Percentiles rank a stretch among this genome's conserved stretches.
phyloP scores from a whole-genome alignment of 2,888 invertebrate species.

The Euplexia lucipara region DNA sequence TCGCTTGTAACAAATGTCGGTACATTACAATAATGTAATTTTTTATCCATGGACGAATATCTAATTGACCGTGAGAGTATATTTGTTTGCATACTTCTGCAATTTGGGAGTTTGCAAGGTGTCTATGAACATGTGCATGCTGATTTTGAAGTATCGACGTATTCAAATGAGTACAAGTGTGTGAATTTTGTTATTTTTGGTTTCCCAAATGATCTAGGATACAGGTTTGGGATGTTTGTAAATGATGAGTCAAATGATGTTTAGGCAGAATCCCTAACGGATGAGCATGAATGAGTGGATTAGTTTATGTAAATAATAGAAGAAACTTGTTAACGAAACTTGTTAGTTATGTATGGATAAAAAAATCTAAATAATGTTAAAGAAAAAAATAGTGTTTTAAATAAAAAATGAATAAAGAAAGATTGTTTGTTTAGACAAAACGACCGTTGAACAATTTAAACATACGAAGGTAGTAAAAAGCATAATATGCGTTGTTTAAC shows the following conservation, averaged over 20 bases:
- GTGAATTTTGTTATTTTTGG: constrained; percentile 74
- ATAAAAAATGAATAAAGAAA: not conserved
- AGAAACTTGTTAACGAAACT: constrained; percentile 42
- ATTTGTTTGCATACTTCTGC: constrained; percentile 68
- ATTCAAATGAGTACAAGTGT: constrained; percentile 83
- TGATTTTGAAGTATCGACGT: constrained; percentile 76
- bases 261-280: constrained; percentile 60
- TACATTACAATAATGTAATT: constrained; percentile 78
- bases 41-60: constrained; percentile 75
- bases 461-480: not conserved
- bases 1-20: constrained; percentile 82
- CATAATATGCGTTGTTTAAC: not conserved
- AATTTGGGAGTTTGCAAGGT: constrained; percentile 62
- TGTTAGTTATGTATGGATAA: constrained; percentile 27
- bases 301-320: constrained; percentile 51
- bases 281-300: constrained; percentile 58
- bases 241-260: constrained; percentile 46
- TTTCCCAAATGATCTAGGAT: constrained; percentile 75
- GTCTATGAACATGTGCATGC: constrained; percentile 69
- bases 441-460: constrained; percentile 9
- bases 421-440: not conserved
- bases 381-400: not conserved
- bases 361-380: not conserved
- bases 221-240: constrained; percentile 61
- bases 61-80: constrained; percentile 85